These are phyloP conservation scores for Rhabdophis nuchalis DNA, from an alignment of 2,797 vertebrate species.

Conservation along the genomic window DNA sequence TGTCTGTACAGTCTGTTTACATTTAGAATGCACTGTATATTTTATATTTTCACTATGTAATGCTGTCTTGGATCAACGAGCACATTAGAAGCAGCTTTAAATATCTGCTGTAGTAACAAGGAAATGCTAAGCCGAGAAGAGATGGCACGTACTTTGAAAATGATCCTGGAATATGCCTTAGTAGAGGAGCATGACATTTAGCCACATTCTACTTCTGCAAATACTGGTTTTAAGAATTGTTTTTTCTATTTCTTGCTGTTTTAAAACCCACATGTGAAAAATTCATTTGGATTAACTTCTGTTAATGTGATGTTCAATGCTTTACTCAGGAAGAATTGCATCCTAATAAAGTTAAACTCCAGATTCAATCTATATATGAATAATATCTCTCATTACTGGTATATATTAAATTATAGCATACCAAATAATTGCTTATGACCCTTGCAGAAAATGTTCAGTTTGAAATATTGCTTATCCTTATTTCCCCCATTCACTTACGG, in stretches of 20 bases:
- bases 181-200: not conserved
- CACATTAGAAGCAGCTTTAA: not conserved
- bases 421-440: not conserved
- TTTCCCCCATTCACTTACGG: not conserved
- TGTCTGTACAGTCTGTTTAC: not conserved
- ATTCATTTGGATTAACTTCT: not conserved
- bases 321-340: not conserved
- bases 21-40: not conserved
- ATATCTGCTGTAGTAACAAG: not conserved
- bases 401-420: not conserved
- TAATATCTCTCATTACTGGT: not conserved
- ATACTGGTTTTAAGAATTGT: not conserved
- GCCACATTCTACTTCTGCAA: conserved; percentile 18
- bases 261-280: not conserved
- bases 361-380: not conserved
- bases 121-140: not conserved
- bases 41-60: not conserved
- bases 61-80: not conserved
- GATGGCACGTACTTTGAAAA: not conserved
- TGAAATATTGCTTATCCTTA: not conserved
- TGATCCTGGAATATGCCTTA: not conserved
- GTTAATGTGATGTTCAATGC: not conserved
- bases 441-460: not conserved
- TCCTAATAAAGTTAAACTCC: conserved; percentile 10
- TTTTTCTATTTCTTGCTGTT: not conserved